Conservation (phyloP, 2,113 vertebrate genomes). For the Azemiops feae region DNA sequence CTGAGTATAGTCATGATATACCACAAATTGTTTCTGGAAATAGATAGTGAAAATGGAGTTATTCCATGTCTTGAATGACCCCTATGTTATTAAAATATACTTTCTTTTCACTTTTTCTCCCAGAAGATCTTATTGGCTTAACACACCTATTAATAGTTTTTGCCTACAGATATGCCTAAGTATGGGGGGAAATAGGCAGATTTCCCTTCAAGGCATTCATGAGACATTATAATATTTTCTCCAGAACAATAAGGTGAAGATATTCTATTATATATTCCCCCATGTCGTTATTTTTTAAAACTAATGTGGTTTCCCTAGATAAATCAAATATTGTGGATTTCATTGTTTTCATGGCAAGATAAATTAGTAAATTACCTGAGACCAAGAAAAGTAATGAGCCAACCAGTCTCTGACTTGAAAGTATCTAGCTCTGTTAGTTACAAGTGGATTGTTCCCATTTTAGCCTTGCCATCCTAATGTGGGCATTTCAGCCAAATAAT, state of each 20-base stretch:
- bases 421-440: slow-evolving; percentile 62
- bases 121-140: background rate
- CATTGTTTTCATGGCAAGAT: slow-evolving; percentile 54
- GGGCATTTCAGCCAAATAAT: background rate
- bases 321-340: slow-evolving; percentile 34
- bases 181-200: rapidly evolving
- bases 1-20: background rate
- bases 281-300: slow-evolving; percentile 29
- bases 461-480: slow-evolving; percentile 15
- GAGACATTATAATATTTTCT: background rate
- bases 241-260: background rate
- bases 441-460: slow-evolving; percentile 49
- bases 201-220: background rate
- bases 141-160: background rate
- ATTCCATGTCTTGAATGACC: background rate
- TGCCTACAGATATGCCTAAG: rapidly evolving
- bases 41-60: background rate
- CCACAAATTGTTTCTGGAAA: background rate
- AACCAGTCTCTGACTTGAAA: slow-evolving; percentile 51
- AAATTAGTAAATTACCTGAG: slow-evolving; percentile 53
- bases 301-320: slow-evolving; percentile 25
- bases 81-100: background rate
- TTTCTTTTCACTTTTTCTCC: background rate
- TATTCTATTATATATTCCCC: background rate
- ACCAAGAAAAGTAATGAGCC: slow-evolving; percentile 53